Conservation (phyloP, 2,888 invertebrate species). For the Xanthia icteritia region DNA sequence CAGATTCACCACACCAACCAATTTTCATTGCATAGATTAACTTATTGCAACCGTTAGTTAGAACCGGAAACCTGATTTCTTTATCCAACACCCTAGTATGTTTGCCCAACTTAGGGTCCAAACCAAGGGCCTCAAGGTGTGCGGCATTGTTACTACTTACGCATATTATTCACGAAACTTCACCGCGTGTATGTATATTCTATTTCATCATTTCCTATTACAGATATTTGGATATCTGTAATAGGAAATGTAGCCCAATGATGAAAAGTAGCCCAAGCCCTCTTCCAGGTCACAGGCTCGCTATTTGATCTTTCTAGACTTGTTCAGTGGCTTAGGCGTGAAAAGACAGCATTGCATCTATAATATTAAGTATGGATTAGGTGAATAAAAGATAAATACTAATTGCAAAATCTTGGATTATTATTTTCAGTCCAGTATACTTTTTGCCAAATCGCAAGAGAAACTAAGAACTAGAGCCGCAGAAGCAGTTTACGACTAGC, state of each 20-base stretch:
- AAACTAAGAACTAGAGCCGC: background rate
- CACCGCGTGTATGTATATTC: background rate
- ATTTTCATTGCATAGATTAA: background rate
- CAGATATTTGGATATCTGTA: no score
- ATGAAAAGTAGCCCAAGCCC: background rate
- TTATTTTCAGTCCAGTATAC: background rate
- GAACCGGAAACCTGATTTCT: background rate
- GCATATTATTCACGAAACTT: no score
- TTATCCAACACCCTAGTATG: background rate
- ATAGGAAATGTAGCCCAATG: no score
- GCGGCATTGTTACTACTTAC: background rate
- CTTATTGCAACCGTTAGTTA: background rate
- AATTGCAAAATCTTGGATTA: background rate
- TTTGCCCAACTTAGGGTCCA: background rate
- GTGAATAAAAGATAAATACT: background rate
- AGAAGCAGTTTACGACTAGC: no score
- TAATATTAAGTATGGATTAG: background rate
- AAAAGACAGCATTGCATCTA: background rate
- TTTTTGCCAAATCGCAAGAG: no score
- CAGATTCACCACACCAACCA: background rate
- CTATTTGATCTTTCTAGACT: background rate
- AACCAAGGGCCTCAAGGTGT: background rate
- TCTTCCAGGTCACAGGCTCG: background rate
- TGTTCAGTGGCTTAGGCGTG: background rate
- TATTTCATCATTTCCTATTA: background rate